phyloP scores from a whole-genome alignment of 2,113 vertebrate species.

The Abramis brama region DNA sequence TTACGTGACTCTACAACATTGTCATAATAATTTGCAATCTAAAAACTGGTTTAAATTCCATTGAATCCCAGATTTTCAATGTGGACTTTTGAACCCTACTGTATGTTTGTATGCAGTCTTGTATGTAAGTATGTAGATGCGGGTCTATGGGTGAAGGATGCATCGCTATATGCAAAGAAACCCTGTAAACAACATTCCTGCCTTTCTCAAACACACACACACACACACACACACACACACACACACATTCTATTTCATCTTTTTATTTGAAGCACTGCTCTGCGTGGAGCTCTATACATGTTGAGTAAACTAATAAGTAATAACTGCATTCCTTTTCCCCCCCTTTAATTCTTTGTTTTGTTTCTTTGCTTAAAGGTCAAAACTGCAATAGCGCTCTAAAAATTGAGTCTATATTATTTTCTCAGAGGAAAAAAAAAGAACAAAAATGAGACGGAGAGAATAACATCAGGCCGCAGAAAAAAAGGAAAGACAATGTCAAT shows the following conservation, averaged over 20 bases:
- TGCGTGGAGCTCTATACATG: neutral
- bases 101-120: neutral
- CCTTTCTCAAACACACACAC: neutral
- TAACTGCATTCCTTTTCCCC: conserved; percentile 8
- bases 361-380: conserved; percentile 39
- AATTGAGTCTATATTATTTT: conserved; percentile 22
- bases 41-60: neutral
- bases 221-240: conserved; percentile 2
- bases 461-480: neutral
- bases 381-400: conserved; percentile 7
- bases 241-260: conserved; percentile 3
- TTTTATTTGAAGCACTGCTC: neutral
- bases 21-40: no score
- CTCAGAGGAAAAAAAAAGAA: neutral
- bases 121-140: neutral
- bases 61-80: neutral
- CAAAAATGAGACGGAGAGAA: neutral
- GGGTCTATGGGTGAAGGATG: neutral
- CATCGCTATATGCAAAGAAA: conserved; percentile 1
- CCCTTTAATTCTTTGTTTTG: neutral
- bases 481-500: neutral
- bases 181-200: conserved; percentile 22
- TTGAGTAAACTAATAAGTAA: conserved; percentile 25
- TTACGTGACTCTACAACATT: no score
- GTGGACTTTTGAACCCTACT: neutral